These are phyloP conservation scores for Branchellion lobata DNA, from an alignment of 2,888 invertebrate genomes.

Conservation along the genomic window DNA sequence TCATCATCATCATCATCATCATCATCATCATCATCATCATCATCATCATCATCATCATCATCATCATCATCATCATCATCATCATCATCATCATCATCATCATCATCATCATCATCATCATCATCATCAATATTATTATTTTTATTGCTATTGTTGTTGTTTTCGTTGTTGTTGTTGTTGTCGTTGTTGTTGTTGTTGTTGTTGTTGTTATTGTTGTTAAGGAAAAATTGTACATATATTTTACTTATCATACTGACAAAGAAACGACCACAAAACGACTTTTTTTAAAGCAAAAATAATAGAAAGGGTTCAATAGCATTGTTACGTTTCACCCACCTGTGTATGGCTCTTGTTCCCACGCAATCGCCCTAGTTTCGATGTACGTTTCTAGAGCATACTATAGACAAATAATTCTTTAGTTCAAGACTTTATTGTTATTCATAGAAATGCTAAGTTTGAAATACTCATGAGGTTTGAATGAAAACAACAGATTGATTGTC, in stretches of 20 bases:
- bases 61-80: constrained; percentile 46
- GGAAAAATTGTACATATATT: no score
- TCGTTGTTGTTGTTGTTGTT: no score
- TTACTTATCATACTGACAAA: no score
- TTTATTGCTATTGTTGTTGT: background rate
- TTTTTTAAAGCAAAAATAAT: no score
- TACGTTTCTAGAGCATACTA: constrained; percentile 53
- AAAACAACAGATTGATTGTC: constrained; percentile 13
- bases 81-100: constrained; percentile 46
- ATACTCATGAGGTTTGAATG: background rate
- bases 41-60: constrained; percentile 45
- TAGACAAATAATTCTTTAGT: constrained; percentile 19
- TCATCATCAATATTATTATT: constrained; percentile 28
- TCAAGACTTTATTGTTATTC: background rate
- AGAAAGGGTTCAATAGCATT: no score
- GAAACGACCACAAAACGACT: no score
- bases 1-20: constrained; percentile 46
- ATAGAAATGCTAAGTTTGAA: background rate
- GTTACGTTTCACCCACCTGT: constrained; percentile 48
- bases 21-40: constrained; percentile 46
- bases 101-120: constrained; percentile 46
- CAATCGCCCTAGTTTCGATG: constrained; percentile 57
- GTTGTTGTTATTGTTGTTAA: no score
- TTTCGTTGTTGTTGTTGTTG: no score
- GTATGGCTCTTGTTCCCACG: constrained; percentile 53